phyloP scores from a whole-genome alignment of 2,888 invertebrate genomes.

The Spisula subtruncata region DNA sequence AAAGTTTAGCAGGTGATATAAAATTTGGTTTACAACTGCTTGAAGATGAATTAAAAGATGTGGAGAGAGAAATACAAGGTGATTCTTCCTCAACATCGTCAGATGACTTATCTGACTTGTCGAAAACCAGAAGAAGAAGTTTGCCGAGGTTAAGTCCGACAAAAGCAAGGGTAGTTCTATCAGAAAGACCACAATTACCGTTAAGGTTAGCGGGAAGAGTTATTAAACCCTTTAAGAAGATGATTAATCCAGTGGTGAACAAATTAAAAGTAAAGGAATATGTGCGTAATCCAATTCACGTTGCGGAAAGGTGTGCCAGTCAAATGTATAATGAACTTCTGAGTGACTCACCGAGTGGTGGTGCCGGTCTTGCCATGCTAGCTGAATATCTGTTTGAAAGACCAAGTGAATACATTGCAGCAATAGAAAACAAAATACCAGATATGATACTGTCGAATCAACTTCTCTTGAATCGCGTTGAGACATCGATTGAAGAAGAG shows the following conservation, averaged over 20 bases:
- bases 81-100: slow-evolving; percentile 43
- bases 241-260: slow-evolving; percentile 46
- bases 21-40: slow-evolving; percentile 73
- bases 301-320: slow-evolving; percentile 61
- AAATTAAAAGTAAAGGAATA: slow-evolving; percentile 62
- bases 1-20: slow-evolving; percentile 61
- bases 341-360: slow-evolving; percentile 26
- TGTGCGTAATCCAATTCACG: slow-evolving; percentile 59
- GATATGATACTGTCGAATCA: slow-evolving; percentile 75
- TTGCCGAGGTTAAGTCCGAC: not conserved
- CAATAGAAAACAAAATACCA: slow-evolving; percentile 69
- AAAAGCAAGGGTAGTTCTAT: slow-evolving; percentile 15
- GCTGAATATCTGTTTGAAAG: slow-evolving; percentile 67
- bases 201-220: slow-evolving; percentile 63
- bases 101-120: slow-evolving; percentile 32
- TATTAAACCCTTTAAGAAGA: slow-evolving; percentile 49
- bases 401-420: slow-evolving; percentile 66
- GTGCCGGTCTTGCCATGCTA: slow-evolving; percentile 47
- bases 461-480: slow-evolving; percentile 73
- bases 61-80: slow-evolving; percentile 72
- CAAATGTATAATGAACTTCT: slow-evolving; percentile 57
- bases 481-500: slow-evolving; percentile 64
- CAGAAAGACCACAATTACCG: slow-evolving; percentile 60
- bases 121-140: slow-evolving; percentile 51
- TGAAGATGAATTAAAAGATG: slow-evolving; percentile 72